phyloP scores from a whole-genome alignment of 2,797 vertebrate species.

The Acanthornis magna region DNA sequence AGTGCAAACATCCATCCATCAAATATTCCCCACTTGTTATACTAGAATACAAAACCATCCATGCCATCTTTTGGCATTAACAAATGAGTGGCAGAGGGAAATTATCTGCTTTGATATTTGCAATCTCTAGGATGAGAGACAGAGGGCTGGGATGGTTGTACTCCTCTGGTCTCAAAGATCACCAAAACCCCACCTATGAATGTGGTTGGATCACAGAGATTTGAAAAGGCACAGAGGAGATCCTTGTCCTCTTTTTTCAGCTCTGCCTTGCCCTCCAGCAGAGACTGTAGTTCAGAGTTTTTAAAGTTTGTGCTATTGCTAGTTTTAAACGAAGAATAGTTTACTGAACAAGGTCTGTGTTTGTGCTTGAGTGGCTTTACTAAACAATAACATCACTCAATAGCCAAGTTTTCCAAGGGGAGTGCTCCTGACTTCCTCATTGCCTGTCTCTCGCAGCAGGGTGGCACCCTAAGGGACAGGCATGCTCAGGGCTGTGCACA shows the following conservation, averaged over 20 bases:
- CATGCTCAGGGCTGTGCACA: neutral
- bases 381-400: neutral
- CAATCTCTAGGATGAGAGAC: neutral
- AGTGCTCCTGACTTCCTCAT: neutral
- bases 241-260: neutral
- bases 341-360: neutral
- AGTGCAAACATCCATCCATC: neutral
- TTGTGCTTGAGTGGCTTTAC: neutral
- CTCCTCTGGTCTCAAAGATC: neutral
- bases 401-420: neutral
- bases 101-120: neutral
- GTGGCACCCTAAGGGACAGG: neutral
- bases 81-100: neutral
- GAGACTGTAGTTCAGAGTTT: neutral
- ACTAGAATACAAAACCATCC: neutral
- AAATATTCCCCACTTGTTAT: neutral
- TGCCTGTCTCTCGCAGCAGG: neutral
- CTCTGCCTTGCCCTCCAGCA: neutral
- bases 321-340: neutral
- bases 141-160: neutral
- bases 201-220: fast-evolving
- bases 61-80: neutral
- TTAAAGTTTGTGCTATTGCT: neutral
- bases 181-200: neutral
- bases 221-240: neutral